Base-by-base conservation (phyloP, 2,888 invertebrate genomes). In the Andrena haemorrhoa region DNA sequence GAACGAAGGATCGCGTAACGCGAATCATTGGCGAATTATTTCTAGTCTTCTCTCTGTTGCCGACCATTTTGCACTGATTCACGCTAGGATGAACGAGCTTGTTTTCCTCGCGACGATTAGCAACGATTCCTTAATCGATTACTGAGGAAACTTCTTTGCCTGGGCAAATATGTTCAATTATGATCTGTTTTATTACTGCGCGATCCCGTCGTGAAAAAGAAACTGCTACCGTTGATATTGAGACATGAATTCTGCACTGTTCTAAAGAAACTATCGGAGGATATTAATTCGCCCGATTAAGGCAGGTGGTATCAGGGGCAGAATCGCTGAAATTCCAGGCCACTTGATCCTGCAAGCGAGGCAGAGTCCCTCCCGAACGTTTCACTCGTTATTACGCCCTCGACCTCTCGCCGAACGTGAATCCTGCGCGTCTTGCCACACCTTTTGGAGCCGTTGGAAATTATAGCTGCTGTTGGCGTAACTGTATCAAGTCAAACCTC, bases 401-500 rank as follows among this genome's bases (percentile, higher is more conserved):
- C 82, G 71, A 82, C 76, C 61, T 78, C 75, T 70, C 71, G 75
- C 31, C 77, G 84, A 72, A 78, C 70, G 61, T 70, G 78, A 75
- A 85, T 82, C 75, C 47, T 70, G 73, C 66, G 16, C 29, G 56
- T 23, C 71, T 20, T 8, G 82, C 72, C 83, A 79, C 79, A 61
- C 75, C 75, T 75, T 64, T 64, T 26, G 58, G 33, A 63, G 23
- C 10, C 47, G 61, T 49, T 72, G 74, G 79, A 76, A 79, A 79
- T 86, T 58, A 72, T 69, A 56, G 49, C 23, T 60, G 69, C 76
- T 58, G 58, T 61, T 61, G 61, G 73, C 63, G 73, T 87, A 87
- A 86, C 87, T 78, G 85, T 78, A 87, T 85, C 77, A 56, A 73
- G 53, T 75, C 72, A 53, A 74, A 82, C 61, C 75, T 66, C 33